phyloP scores from a whole-genome alignment of 1,140 invertebrate genomes.

The Drosophila tropicalis region DNA sequence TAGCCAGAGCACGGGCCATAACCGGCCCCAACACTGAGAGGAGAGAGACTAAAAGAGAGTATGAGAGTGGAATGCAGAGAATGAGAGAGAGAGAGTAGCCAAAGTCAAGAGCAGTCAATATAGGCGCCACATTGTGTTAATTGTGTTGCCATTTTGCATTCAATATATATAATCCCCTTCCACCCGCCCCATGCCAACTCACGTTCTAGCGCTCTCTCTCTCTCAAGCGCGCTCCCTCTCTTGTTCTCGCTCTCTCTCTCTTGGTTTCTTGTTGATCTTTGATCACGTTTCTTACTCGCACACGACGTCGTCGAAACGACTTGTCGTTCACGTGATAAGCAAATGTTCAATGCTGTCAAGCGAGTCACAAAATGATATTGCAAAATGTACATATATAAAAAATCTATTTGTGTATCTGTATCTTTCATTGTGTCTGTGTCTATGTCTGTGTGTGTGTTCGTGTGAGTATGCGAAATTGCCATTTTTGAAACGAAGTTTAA shows the following conservation, averaged over 20 bases:
- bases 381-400: background rate
- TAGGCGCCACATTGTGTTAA: slow-evolving; percentile 70
- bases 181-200: background rate
- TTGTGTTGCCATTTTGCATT: slow-evolving; percentile 71
- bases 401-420: background rate
- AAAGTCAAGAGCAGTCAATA: slow-evolving; percentile 35
- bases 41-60: background rate
- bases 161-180: background rate
- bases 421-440: background rate
- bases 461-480: slow-evolving; percentile 27
- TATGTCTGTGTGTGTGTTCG: background rate
- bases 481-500: slow-evolving; percentile 40
- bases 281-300: slow-evolving; percentile 80
- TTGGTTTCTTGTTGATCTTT: slow-evolving; percentile 60
- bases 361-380: slow-evolving; percentile 66
- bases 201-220: slow-evolving; percentile 8
- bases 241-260: slow-evolving; percentile 21
- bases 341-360: slow-evolving; percentile 59
- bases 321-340: slow-evolving; percentile 74
- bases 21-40: slow-evolving; percentile 6
- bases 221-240: background rate
- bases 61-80: slow-evolving; percentile 11
- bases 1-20: slow-evolving; percentile 22
- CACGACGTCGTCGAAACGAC: slow-evolving; percentile 66
- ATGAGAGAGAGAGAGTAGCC: slow-evolving; percentile 13